Base-by-base conservation (phyloP, 2,888 invertebrate genomes). In the Ormyrus thymus region DNA sequence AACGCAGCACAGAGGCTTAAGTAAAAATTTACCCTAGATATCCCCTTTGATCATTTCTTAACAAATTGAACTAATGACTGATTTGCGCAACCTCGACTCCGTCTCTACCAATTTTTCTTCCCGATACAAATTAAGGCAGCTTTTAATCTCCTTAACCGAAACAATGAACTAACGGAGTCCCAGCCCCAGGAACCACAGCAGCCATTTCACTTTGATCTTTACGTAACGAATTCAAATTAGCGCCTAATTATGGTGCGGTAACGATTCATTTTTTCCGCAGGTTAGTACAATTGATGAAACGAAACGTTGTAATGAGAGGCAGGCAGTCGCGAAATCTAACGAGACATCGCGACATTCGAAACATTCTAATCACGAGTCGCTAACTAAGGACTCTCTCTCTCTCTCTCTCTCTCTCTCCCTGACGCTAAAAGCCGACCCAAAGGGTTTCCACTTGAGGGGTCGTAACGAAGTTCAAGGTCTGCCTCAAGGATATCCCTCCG, bases 401-500 rank as follows among this genome's bases (percentile, higher is more conserved):
- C 50, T 73, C 46, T 56, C 55, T 48, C 9, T 43, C 55, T 64
- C 48, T 46, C 62, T 62, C 5, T 62, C 50, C 45, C 56, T 46
- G n/a, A 3, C 15, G 53, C 53, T 29, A 45, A 58, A 70, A 56
- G 58, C 70, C 50, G 70, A 45, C 11, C 66, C 56, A 64, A 77
- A 78, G 56, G 75, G 71, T 72, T 65, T 66, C 55, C 58, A 55
- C 50, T 70, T 50, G 51, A 11, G 77, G 65, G 61, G 62, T 15
- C 59, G 62, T 74, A 61, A 74, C 70, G 65, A 70, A 78, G 73
- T 78, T 78, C 61, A 72, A 72, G 77, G 77, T 72, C 72, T 72
- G 72, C 64, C 29, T 29, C 29, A 11, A 65, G 66, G 69, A 77
- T 55, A 64, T 29, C n/a, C 69, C 53, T 7, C 6, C 29, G 10